A percentile compares a stretch with the other conserved stretches of the same genome.
Evolutionary conservation across 23 tunicate species (phyloP).

Genomic region (Corella eumyota): DNA sequence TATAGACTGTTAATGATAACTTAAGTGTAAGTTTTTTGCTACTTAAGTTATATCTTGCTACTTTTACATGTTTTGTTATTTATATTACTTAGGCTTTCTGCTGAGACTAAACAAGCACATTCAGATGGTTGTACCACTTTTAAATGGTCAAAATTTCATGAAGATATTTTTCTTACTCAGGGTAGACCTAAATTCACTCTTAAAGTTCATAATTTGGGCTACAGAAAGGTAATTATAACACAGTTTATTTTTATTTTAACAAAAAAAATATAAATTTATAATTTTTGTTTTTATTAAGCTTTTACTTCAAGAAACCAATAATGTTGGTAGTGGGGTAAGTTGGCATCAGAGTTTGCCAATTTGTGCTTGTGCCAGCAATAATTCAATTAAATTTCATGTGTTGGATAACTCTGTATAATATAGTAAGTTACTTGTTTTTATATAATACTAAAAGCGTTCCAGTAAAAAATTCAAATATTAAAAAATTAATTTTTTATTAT

Average conservation of each 20-base stretch:
- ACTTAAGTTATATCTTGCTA: too few relatives aligned
- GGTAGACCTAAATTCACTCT: slow-evolving; percentile 59
- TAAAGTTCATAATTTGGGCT: slow-evolving; percentile 55
- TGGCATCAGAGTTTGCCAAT: slow-evolving; percentile 68
- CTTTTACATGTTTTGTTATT: too few relatives aligned
- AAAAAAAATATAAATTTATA: not conserved
- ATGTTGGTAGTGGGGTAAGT: slow-evolving; percentile 40
- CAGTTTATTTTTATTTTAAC: not conserved
- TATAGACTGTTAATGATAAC: too few relatives aligned
- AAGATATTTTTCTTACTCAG: slow-evolving; percentile 78
- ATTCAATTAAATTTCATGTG: slow-evolving; percentile 28
- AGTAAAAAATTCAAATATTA: too few relatives aligned
- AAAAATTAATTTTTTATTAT: too few relatives aligned
- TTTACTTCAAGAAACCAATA: slow-evolving; percentile 24
- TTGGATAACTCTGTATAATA: too few relatives aligned
- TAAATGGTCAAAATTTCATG: slow-evolving; percentile 48
- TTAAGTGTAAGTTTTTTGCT: too few relatives aligned
- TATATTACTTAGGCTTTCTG: too few relatives aligned
- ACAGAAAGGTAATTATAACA: slow-evolving; percentile 28
- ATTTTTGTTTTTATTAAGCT: slow-evolving; percentile 22
- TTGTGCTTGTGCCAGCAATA: slow-evolving; percentile 52
- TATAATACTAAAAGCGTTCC: too few relatives aligned
- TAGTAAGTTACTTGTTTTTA: too few relatives aligned
- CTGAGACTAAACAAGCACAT: too few relatives aligned
- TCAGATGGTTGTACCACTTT: slow-evolving; percentile 40